phyloP scores from a whole-genome alignment of 1,140 invertebrate genomes.

The Linepithema humile region DNA sequence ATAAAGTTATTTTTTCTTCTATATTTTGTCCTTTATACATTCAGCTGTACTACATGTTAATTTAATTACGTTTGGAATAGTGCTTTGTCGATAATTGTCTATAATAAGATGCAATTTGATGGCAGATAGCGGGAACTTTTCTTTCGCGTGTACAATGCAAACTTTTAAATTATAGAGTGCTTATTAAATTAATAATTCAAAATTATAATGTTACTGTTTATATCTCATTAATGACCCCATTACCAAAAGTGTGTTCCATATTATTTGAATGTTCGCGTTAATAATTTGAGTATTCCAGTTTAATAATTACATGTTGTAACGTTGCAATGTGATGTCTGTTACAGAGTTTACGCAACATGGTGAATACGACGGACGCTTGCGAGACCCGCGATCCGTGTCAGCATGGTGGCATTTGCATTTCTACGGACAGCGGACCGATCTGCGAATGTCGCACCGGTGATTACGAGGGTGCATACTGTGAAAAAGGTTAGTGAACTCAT shows the following conservation, averaged over 20 bases:
- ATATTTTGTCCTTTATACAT: background rate
- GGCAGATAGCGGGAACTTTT: background rate
- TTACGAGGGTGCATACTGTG: slow-evolving; percentile 96
- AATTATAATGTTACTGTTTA: background rate
- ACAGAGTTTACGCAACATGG: slow-evolving; percentile 85
- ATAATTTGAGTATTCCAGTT: background rate
- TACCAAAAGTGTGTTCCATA: background rate
- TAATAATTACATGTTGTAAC: slow-evolving; percentile 30
- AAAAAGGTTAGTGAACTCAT: slow-evolving; percentile 90
- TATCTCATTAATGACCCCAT: background rate
- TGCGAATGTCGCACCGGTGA: slow-evolving; percentile 96
- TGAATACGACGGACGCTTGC: slow-evolving; percentile 91
- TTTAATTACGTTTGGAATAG: background rate
- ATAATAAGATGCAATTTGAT: background rate
- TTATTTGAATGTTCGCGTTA: background rate
- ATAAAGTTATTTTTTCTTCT: too few relatives aligned
- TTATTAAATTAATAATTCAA: background rate
- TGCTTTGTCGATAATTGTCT: background rate
- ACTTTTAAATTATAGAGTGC: background rate
- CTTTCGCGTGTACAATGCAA: background rate
- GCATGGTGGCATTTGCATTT: slow-evolving; percentile 97
- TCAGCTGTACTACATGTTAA: background rate
- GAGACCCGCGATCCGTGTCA: slow-evolving; percentile 95
- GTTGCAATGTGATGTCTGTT: slow-evolving; percentile 78
- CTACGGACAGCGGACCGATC: slow-evolving; percentile 95